phyloP scores from a whole-genome alignment of 2,113 vertebrate species.

The Psittacula cyanocephala region DNA sequence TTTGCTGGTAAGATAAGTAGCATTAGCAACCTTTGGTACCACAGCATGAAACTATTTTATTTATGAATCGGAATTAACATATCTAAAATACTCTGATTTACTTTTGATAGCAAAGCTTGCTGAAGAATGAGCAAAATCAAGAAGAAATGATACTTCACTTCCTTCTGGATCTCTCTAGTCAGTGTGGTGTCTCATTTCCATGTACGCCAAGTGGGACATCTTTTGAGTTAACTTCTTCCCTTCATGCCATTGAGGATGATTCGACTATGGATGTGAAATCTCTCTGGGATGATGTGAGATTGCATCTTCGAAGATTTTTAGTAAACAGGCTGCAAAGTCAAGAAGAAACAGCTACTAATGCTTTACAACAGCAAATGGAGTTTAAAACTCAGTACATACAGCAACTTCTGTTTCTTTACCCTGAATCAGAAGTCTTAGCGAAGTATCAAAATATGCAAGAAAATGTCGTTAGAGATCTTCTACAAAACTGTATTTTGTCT shows the following conservation, averaged over 20 bases:
- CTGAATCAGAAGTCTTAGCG: conserved; percentile 84
- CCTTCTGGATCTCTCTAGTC: conserved; percentile 84
- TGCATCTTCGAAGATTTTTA: conserved; percentile 86
- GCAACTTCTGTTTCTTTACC: conserved; percentile 87
- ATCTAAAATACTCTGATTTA: conserved; percentile 49
- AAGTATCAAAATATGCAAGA: conserved; percentile 85
- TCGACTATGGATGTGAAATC: conserved; percentile 81
- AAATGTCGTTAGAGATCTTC: conserved; percentile 75
- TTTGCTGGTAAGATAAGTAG: background rate
- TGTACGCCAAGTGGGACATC: conserved; percentile 61
- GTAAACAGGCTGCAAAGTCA: conserved; percentile 77
- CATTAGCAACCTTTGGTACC: background rate
- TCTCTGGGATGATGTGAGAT: conserved; percentile 86
- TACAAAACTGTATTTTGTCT: conserved; percentile 74
- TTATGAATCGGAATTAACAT: background rate
- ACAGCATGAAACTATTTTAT: background rate
- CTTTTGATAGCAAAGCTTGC: conserved; percentile 73
- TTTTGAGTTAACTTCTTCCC: conserved; percentile 71
- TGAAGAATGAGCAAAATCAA: conserved; percentile 79
- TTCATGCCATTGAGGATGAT: conserved; percentile 85
- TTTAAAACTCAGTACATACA: conserved; percentile 81
- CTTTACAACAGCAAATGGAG: conserved; percentile 58
- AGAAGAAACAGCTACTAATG: conserved; percentile 42
- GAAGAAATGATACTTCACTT: conserved; percentile 87
- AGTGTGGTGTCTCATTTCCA: conserved; percentile 85